Evolutionary conservation across 1,140 invertebrate genomes (phyloP).

Genomic region (Ceratoteleas bidentatus): DNA sequence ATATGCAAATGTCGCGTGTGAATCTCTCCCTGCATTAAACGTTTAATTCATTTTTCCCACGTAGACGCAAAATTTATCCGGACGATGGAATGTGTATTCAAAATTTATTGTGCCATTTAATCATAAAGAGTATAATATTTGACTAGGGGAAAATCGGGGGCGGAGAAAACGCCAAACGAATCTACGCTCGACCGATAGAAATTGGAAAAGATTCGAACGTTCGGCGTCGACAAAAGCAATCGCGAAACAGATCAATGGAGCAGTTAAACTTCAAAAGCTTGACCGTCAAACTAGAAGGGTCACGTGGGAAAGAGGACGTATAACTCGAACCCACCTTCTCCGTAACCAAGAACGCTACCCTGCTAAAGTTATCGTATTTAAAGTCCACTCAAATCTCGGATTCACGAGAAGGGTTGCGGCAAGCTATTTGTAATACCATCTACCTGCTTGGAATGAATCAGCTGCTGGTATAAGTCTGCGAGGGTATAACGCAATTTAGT

Average conservation of each 20-base stretch:
- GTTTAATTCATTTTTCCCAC: conserved; percentile 32
- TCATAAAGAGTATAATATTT: background rate
- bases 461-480: background rate
- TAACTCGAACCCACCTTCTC: conserved; percentile 23
- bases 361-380: conserved; percentile 24
- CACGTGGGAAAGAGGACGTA: conserved; percentile 11
- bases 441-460: conserved; percentile 19
- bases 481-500: conserved; percentile 12
- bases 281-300: conserved; percentile 24
- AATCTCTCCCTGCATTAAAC: conserved; percentile 36
- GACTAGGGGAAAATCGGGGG: background rate
- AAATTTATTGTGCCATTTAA: conserved; percentile 3
- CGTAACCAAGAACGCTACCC: conserved; percentile 12
- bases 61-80: conserved; percentile 2
- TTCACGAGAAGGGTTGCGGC: conserved; percentile 25
- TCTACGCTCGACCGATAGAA: background rate
- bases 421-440: conserved; percentile 22
- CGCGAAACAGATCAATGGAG: conserved; percentile 32
- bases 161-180: background rate
- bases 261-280: conserved; percentile 50
- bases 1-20: conserved; percentile 44
- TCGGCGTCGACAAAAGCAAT: conserved; percentile 27
- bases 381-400: conserved; percentile 40
- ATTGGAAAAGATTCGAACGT: conserved; percentile 1
- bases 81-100: background rate